Percentiles rank a stretch among this genome's conserved stretches.
These are phyloP conservation scores for Aplodontia rufa DNA, from an alignment of 2,113 vertebrate species.

Conservation along the genomic window DNA sequence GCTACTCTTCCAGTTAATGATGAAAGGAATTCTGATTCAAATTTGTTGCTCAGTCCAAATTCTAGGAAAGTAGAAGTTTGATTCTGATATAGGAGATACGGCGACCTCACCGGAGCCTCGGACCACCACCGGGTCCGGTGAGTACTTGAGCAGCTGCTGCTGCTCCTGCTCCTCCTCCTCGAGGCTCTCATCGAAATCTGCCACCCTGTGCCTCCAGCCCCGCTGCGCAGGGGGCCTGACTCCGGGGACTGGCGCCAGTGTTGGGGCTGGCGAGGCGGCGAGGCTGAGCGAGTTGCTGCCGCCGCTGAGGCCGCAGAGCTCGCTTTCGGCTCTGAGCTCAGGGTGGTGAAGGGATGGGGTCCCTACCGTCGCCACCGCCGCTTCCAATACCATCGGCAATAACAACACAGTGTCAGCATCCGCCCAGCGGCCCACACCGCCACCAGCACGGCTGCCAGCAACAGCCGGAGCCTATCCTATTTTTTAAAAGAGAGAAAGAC, in stretches of 20 bases:
- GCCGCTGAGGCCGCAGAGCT: slow-evolving; percentile 60
- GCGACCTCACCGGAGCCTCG: slow-evolving; percentile 98
- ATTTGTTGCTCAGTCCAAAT: slow-evolving; percentile 99
- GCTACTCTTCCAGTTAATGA: slow-evolving; percentile 99
- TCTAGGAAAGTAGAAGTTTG: too few species aligned
- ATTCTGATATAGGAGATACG: too few species aligned
- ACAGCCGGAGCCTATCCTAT: slow-evolving; percentile 63
- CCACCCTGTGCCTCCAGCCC: slow-evolving; percentile 88
- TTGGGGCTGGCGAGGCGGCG: slow-evolving; percentile 37
- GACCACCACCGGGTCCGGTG: slow-evolving; percentile 97
- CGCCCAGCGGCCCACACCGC: slow-evolving; percentile 72
- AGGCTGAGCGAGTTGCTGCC: slow-evolving; percentile 15
- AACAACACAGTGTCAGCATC: slow-evolving; percentile 83
- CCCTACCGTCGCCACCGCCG: neutral
- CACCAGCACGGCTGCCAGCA: slow-evolving; percentile 49
- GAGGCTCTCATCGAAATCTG: slow-evolving; percentile 99
- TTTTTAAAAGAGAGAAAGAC: too few species aligned
- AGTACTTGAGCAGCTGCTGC: slow-evolving; percentile 97
- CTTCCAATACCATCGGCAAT: slow-evolving; percentile 72
- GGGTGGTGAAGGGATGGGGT: slow-evolving; percentile 43
- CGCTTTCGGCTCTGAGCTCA: neutral
- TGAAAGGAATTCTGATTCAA: slow-evolving; percentile 98
- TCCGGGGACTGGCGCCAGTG: slow-evolving; percentile 40
- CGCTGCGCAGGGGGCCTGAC: slow-evolving; percentile 72
- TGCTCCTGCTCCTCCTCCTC: slow-evolving; percentile 94